These are phyloP conservation scores for Blastobasis adustella DNA, from an alignment of 2,888 invertebrate genomes.

Conservation along the genomic window DNA sequence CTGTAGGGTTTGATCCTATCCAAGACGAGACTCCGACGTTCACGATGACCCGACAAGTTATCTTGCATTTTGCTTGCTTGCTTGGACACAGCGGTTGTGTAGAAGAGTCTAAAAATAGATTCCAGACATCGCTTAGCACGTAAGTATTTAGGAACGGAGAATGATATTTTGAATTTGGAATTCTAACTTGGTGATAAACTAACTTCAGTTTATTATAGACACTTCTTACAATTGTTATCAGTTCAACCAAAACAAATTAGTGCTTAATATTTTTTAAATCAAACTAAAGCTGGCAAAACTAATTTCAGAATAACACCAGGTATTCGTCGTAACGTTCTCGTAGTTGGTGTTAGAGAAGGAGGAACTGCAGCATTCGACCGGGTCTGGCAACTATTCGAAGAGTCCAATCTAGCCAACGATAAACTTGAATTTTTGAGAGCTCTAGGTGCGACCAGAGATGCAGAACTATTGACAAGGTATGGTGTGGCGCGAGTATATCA, in stretches of 20 bases:
- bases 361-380: slow-evolving; percentile 75
- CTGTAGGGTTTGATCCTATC: slow-evolving; percentile 37
- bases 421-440: slow-evolving; percentile 64
- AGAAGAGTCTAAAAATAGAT: slow-evolving; percentile 42
- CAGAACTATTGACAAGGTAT: slow-evolving; percentile 40
- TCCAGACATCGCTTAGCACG: slow-evolving; percentile 9
- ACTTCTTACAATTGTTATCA: too few relatives aligned
- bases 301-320: slow-evolving; percentile 70
- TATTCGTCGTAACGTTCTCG: slow-evolving; percentile 75
- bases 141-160: too few relatives aligned
- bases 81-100: slow-evolving; percentile 75
- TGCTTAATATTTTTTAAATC: too few relatives aligned
- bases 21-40: slow-evolving; percentile 40
- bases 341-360: slow-evolving; percentile 77
- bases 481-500: not conserved
- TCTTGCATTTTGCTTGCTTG: slow-evolving; percentile 78
- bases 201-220: too few relatives aligned
- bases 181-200: too few relatives aligned
- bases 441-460: slow-evolving; percentile 55
- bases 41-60: slow-evolving; percentile 63
- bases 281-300: too few relatives aligned
- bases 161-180: too few relatives aligned
- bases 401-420: slow-evolving; percentile 61
- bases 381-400: slow-evolving; percentile 40
- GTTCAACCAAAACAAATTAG: too few relatives aligned